phyloP scores from a whole-genome alignment of 2,113 vertebrate species.

The Cephalopterus ornatus region DNA sequence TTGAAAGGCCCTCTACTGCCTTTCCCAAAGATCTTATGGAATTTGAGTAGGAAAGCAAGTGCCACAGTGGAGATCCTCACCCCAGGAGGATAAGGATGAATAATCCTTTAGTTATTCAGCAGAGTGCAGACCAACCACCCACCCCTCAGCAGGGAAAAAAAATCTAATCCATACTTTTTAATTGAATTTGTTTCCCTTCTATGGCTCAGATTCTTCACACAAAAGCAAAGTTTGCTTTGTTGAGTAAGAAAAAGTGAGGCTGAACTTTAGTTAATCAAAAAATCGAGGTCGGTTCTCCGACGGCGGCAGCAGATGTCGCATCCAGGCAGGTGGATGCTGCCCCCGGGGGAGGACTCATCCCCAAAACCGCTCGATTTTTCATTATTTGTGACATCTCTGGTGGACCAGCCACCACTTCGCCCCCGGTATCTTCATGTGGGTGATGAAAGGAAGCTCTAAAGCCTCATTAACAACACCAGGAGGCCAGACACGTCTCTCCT shows the following conservation, averaged over 20 bases:
- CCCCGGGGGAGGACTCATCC: neutral
- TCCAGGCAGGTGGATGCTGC: neutral
- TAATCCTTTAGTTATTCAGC: neutral
- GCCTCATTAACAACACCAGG: neutral
- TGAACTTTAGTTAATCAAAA: neutral
- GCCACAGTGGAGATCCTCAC: neutral
- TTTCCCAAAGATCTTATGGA: neutral
- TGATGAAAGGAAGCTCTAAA: neutral
- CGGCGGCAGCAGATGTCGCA: rapidly evolving
- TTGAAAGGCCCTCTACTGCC: neutral
- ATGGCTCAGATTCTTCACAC: rapidly evolving
- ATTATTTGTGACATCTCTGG: neutral
- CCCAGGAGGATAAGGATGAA: neutral
- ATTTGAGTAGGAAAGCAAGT: neutral
- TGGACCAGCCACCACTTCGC: rapidly evolving
- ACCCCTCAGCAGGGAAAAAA: neutral
- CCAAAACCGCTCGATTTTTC: neutral
- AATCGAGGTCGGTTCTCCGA: neutral
- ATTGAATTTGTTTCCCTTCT: neutral
- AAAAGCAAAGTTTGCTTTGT: neutral
- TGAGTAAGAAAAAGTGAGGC: neutral
- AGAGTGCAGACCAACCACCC: rapidly evolving
- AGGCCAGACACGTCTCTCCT: rapidly evolving
- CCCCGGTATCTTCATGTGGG: neutral
- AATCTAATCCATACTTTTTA: neutral